A percentile compares a stretch with the other conserved stretches of the same genome.
phyloP scores from a whole-genome alignment of 2,797 vertebrate species.

The Scomberomorus guttatus region DNA sequence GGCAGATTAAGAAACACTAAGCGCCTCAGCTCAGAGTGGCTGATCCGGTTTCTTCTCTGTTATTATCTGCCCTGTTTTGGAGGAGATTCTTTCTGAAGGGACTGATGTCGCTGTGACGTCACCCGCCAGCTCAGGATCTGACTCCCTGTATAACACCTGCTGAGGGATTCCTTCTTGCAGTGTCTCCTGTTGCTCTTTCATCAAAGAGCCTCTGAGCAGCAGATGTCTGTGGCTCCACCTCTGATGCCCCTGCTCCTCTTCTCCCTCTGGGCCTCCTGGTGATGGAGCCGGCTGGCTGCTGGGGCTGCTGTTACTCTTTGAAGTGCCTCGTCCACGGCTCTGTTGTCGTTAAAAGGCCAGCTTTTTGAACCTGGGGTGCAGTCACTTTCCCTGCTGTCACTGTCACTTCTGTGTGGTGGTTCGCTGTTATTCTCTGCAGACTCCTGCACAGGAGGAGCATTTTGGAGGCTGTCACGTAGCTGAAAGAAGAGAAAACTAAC shows the following conservation, averaged over 20 bases:
- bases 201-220: too few species aligned
- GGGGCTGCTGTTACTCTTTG: too few species aligned
- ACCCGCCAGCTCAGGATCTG: conserved; percentile 31
- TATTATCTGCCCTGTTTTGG: conserved; percentile 45
- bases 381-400: too few species aligned
- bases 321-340: too few species aligned
- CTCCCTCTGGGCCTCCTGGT: conserved; percentile 12
- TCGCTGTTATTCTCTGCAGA: conserved; percentile 18
- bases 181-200: too few species aligned
- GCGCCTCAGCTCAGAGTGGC: conserved; percentile 24
- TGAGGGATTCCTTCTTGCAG: too few species aligned
- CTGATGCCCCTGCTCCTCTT: not conserved
- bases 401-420: too few species aligned
- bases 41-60: conserved; percentile 30
- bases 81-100: conserved; percentile 29
- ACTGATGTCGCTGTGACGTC: conserved; percentile 13
- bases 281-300: too few species aligned
- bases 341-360: too few species aligned
- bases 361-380: too few species aligned
- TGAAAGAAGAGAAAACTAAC: not conserved
- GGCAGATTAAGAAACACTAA: not conserved
- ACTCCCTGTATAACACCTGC: conserved; percentile 16
- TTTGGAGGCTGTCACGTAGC: conserved; percentile 20
- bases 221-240: conserved; percentile 22
- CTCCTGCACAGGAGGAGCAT: conserved; percentile 13